Evolutionary conservation across 2,888 invertebrate genomes (phyloP).

Genomic region (Ceraclea dissimilis): DNA sequence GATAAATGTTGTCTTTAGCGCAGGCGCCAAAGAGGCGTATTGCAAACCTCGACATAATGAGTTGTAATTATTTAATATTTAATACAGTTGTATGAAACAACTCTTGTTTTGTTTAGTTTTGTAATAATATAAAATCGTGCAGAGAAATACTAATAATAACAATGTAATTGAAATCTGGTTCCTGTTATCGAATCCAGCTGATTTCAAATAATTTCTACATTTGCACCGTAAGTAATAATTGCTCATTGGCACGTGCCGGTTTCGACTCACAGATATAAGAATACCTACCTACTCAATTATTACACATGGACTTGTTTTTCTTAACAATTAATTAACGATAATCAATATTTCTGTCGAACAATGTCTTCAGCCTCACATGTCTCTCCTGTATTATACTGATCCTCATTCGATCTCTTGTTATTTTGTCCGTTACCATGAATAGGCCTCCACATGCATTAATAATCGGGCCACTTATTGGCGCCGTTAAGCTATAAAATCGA

Average conservation of each 20-base stretch:
- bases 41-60: neutral
- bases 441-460: no score
- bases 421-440: no score
- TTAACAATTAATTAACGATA: no score
- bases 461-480: no score
- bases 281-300: no score
- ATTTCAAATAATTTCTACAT: neutral
- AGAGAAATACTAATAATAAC: neutral
- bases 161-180: neutral
- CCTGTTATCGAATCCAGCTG: neutral
- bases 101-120: neutral
- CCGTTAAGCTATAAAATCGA: no score
- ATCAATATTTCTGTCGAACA: no score
- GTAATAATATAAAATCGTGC: neutral
- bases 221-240: neutral
- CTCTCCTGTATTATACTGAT: no score
- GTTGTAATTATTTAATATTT: conserved; percentile 1
- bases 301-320: no score
- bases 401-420: no score
- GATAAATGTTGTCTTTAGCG: no score
- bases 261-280: neutral
- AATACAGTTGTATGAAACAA: neutral
- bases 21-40: conserved; percentile 1
- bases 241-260: neutral
- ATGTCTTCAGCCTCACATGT: no score